Evolutionary conservation across 2,888 invertebrate genomes (phyloP).

Genomic region (Stenoptilia bipunctidactyla): DNA sequence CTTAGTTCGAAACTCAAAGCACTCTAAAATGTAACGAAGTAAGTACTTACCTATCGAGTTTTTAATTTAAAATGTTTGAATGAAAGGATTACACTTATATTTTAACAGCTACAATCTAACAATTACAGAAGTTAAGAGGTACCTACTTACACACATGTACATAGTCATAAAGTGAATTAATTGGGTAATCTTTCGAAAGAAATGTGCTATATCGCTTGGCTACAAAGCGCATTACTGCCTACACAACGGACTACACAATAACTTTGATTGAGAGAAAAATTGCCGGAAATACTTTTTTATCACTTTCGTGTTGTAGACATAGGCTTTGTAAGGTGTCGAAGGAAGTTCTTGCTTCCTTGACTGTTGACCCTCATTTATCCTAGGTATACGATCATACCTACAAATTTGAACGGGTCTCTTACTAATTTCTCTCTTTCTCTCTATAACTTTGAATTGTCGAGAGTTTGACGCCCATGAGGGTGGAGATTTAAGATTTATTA

Average conservation of each 20-base stretch:
- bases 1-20: too few species aligned
- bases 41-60: too few species aligned
- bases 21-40: too few species aligned
- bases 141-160: conserved; percentile 7
- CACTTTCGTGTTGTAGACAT: conserved; percentile 18
- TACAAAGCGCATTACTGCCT: conserved; percentile 12
- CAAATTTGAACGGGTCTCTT: too few species aligned
- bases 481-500: too few species aligned
- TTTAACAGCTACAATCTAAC: conserved; percentile 9
- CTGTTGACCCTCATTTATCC: too few species aligned
- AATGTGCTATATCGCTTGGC: conserved; percentile 18
- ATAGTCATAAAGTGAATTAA: not conserved
- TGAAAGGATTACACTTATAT: too few species aligned
- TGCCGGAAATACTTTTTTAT: conserved; percentile 17
- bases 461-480: too few species aligned
- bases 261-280: conserved; percentile 13
- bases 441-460: too few species aligned
- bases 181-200: conserved; percentile 15
- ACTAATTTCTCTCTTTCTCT: too few species aligned
- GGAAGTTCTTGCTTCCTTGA: conserved; percentile 18
- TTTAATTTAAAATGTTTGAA: too few species aligned
- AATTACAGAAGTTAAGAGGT: conserved; percentile 9
- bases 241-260: conserved; percentile 10
- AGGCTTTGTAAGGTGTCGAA: conserved; percentile 19
- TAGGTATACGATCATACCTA: too few species aligned